Evolutionary conservation across 2,888 invertebrate genomes (phyloP).

Genomic region (Blastobasis lacticolella): DNA sequence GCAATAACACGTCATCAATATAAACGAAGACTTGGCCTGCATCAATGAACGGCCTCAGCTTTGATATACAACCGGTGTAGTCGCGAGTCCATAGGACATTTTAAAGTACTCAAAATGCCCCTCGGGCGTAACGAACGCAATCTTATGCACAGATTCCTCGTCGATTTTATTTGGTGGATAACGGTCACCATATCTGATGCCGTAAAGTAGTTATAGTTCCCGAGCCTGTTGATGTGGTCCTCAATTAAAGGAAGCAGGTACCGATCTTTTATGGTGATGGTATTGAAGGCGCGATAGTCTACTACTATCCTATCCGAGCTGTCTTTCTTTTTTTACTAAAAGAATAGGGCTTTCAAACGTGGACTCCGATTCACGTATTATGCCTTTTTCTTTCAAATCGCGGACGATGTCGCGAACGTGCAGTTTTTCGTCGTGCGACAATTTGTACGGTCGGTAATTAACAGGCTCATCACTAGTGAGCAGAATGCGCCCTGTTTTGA

Average conservation of each 20-base stretch:
- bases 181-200: slow-evolving; percentile 16
- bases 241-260: slow-evolving; percentile 6
- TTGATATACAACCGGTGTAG: slow-evolving; percentile 12
- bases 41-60: slow-evolving; percentile 3
- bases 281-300: slow-evolving; percentile 4
- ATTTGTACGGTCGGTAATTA: slow-evolving; percentile 7
- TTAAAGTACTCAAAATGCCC: slow-evolving; percentile 14
- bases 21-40: too few species aligned
- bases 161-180: slow-evolving; percentile 14
- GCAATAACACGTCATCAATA: background rate
- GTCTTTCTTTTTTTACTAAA: slow-evolving; percentile 5
- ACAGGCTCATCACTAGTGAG: slow-evolving; percentile 7
- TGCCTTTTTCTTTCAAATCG: too few species aligned
- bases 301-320: background rate
- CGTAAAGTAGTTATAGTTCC: slow-evolving; percentile 12
- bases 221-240: slow-evolving; percentile 4
- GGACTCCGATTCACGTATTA: too few species aligned
- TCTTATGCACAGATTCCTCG: slow-evolving; percentile 10
- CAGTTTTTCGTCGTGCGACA: slow-evolving; percentile 10
- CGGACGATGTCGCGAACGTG: slow-evolving; percentile 5
- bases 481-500: slow-evolving; percentile 9
- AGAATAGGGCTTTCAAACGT: slow-evolving; percentile 3
- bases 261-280: slow-evolving; percentile 3
- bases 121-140: slow-evolving; percentile 3
- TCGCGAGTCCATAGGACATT: slow-evolving; percentile 10